Base-by-base conservation (phyloP, 2,797 vertebrate genomes). In the Champsocephalus gunnari region DNA sequence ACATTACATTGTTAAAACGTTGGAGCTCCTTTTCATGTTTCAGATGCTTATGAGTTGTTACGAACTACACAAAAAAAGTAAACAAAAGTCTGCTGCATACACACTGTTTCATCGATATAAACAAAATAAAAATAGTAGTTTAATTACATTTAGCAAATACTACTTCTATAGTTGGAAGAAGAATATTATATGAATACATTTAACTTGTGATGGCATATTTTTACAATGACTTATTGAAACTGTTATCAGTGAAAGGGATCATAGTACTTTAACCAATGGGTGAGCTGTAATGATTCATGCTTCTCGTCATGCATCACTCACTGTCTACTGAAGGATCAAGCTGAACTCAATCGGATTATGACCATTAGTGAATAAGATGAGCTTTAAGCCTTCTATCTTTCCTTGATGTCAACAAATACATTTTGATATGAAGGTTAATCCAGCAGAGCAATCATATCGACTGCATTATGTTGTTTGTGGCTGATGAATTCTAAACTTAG, bases 351-450 rank as follows among this genome's bases (percentile, higher is more conserved):
- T 83, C 78, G 76, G 59, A 84, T 70, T 28, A 1, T 28, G 53
- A 61, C 63, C 71, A 71, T 79, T 49, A 75, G 73, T 86, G 81
- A 84, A 82, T 68, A 85, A 71, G 63, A 70, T 65, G 60, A 78
- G 79, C 63, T 65, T 75, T 73, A 68, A 66, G 21, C 58, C 9
- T 75, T 32, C 66, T 55, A 65, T 53, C 69, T 72, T 74, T 71
- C 55, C 66, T 75, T 73, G 75, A 85, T 71, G 79, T 78, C 54
- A 81, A 79, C 64, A 63, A 53, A 70, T 51, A 74, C 43, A 59
- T 66, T 53, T 67, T 28, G 28, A 61, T 61, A 59, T 61, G 55
- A 73, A 80, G 34, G 55, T 70, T 74, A 61, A 78, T 73, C 53
- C 48, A 60, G 34, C 53, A 32, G 12, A 72, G 45, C 17, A 70